These are phyloP conservation scores for Sitobion miscanthi DNA, from an alignment of 1,140 invertebrate species.

Conservation along the genomic window DNA sequence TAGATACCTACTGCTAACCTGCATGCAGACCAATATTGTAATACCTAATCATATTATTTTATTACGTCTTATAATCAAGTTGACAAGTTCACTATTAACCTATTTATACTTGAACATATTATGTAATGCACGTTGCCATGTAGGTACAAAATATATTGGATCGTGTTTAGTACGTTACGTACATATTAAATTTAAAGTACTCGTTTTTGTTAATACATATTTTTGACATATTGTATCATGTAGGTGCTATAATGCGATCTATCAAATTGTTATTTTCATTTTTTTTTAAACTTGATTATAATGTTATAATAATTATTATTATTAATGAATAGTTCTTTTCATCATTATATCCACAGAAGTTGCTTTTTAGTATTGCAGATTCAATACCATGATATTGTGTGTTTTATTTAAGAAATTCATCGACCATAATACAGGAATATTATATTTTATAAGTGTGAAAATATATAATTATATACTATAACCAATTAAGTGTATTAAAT, in stretches of 20 bases:
- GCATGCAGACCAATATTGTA: neutral
- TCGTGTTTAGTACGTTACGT: neutral
- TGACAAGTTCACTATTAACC: neutral
- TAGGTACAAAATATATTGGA: neutral
- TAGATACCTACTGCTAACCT: neutral
- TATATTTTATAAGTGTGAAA: neutral
- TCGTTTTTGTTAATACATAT: neutral
- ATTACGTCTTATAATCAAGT: neutral
- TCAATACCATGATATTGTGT: neutral
- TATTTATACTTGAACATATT: neutral
- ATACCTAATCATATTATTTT: neutral
- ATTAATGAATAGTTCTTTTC: too few relatives aligned
- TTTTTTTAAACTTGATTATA: neutral
- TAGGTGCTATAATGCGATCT: too few relatives aligned
- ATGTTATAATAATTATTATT: neutral
- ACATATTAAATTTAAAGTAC: neutral
- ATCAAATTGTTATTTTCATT: neutral
- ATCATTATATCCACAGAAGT: neutral
- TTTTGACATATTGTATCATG: neutral
- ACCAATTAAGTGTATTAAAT: neutral
- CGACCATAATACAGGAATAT: neutral
- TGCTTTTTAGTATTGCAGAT: neutral
- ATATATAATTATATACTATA: neutral
- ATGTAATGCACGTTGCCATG: neutral
- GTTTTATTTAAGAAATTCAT: neutral